Evolutionary conservation across 2,797 vertebrate species (phyloP).

Genomic region (Myotis vivesi): DNA sequence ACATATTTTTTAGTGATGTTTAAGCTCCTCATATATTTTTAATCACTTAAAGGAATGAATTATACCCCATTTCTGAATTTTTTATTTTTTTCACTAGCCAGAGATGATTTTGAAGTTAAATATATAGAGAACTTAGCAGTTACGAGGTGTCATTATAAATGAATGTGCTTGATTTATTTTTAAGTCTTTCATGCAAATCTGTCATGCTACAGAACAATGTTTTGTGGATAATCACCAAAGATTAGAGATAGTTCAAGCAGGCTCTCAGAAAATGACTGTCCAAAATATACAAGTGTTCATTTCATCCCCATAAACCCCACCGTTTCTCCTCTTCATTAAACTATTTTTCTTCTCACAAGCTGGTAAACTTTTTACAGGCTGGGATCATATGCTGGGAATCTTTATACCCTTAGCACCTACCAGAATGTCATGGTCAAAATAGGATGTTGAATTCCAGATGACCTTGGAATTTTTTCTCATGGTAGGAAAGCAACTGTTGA

Average conservation of each 20-base stretch:
- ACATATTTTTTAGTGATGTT: slow-evolving; percentile 21
- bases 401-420: not conserved
- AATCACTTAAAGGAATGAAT: not conserved
- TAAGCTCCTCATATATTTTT: slow-evolving; percentile 32
- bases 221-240: slow-evolving; percentile 19
- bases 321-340: not conserved
- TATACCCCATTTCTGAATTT: slow-evolving; percentile 35
- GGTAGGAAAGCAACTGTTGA: not conserved
- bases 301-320: not conserved
- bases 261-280: not conserved
- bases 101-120: slow-evolving; percentile 46
- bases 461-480: not conserved
- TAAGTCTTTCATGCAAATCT: not conserved
- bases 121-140: not conserved
- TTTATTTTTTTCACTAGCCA: not conserved
- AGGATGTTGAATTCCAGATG: not conserved
- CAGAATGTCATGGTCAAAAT: not conserved
- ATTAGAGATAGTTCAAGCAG: not conserved
- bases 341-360: not conserved
- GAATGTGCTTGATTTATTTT: not conserved
- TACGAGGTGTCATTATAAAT: not conserved
- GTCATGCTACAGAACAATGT: not conserved
- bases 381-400: not conserved
- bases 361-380: not conserved
- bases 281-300: not conserved